Evolutionary conservation across 2,797 vertebrate genomes (phyloP), one percentile per base, ranked within the genome.

Genomic region (Gymnocypris eckloni): DNA sequence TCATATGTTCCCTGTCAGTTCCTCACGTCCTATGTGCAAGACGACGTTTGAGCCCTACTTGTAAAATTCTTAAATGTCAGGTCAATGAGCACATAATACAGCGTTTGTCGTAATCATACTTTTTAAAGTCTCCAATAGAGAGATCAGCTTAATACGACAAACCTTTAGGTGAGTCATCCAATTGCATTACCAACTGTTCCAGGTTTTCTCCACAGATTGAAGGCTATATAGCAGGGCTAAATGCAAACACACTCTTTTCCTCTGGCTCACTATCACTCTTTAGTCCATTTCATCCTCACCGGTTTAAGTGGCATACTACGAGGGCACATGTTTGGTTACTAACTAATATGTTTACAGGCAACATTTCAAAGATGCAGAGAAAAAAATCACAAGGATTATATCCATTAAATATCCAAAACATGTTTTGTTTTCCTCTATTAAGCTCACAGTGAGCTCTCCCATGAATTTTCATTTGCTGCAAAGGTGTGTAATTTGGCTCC

Each of bases 151-250:
- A 59, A 59, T 41, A 71, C 13, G 13, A 71, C 80, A 82, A 59
- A 70, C 67, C 37, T 72, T 67, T 81, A 50, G 52, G 50, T 77
- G 85, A 84, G 64, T 81, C 76, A 83, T 70, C 33, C 43, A 83
- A 71, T 80, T 83, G 45, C 69, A 83, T 82, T 45, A 85, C 6
- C 59, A 25, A 54, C 70, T 56, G 5, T n/a, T 78, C 71, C 52
- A 78, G 18, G n/a, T 18, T 69, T 64, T 81, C 61, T 61, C 64
- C 11, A 8, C 37, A 13, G 67, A 70, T 50, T 86, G n/a, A 80
- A 69, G 69, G 52, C 75, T 83, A 61, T 82, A 78, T 80, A n/a
- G 48, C 64, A 76, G 61, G 33, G 37, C 11, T 67, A 88, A 79
- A 54, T 79, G 45, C 67, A 64, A 37, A 81, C 33, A 66, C 72